These are phyloP conservation scores for Danionella cerebrum DNA, from an alignment of 2,113 vertebrate genomes.

Conservation along the genomic window DNA sequence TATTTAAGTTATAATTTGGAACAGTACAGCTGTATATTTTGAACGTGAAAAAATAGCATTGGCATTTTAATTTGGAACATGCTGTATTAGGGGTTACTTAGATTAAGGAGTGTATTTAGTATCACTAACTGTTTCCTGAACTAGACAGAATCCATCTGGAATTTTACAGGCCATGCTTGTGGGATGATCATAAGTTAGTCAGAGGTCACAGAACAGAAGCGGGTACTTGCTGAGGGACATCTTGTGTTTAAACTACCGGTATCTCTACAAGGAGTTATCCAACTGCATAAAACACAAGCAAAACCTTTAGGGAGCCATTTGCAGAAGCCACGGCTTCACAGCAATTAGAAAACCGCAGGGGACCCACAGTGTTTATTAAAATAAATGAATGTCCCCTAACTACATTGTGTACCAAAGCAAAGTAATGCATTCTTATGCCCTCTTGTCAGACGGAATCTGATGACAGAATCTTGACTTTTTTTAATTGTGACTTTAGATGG, in stretches of 20 bases:
- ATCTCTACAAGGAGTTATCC: not conserved
- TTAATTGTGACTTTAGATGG: no score
- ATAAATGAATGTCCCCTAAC: conserved; percentile 15
- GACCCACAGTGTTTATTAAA: conserved; percentile 14
- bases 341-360: not conserved
- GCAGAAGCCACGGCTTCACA: not conserved
- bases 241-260: conserved; percentile 16
- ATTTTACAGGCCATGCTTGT: not conserved
- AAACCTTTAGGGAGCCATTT: conserved; percentile 14
- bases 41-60: no score
- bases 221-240: conserved; percentile 8
- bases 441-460: not conserved
- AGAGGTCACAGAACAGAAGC: conserved; percentile 22
- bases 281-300: not conserved
- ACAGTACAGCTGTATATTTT: no score
- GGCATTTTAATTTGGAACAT: no score
- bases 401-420: not conserved
- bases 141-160: not conserved
- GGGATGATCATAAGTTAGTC: conserved; percentile 23
- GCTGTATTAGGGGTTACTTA: no score
- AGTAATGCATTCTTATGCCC: not conserved
- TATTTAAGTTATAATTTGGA: no score
- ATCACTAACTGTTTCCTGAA: not conserved
- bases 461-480: no score
- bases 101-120: no score